phyloP scores from a whole-genome alignment of 2,888 invertebrate genomes.

The Acronicta aceris region DNA sequence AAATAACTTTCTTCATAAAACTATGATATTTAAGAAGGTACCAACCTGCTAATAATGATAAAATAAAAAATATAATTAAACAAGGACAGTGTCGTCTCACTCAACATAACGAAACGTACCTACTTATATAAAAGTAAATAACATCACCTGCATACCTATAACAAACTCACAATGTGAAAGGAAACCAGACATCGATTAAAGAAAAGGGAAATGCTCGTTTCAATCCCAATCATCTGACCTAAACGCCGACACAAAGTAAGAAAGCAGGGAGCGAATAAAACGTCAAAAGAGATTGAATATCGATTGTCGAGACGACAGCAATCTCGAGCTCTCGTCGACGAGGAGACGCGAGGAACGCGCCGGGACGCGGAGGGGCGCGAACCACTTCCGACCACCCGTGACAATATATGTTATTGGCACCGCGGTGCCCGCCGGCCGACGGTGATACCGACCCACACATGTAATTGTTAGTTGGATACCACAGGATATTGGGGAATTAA shows the following conservation, averaged over 20 bases:
- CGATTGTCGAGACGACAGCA: conserved; percentile 87
- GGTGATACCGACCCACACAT: conserved; percentile 84
- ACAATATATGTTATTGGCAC: conserved; percentile 88
- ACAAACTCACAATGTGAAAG: conserved; percentile 63
- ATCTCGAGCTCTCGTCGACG: conserved; percentile 70
- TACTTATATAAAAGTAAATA: conserved; percentile 10
- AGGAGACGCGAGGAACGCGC: conserved; percentile 55
- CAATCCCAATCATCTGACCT: conserved; percentile 79
- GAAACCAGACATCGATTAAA: conserved; percentile 70
- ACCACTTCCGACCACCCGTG: conserved; percentile 82
- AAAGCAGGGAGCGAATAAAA: conserved; percentile 84
- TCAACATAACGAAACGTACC: conserved; percentile 12
- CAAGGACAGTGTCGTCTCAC: conserved; percentile 3
- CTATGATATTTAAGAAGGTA: too few relatives aligned
- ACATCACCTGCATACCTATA: conserved; percentile 20
- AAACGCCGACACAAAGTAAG: conserved; percentile 85
- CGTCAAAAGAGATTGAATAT: conserved; percentile 89
- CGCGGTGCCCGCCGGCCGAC: conserved; percentile 76
- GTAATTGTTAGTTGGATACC: conserved; percentile 87
- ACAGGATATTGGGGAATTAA: conserved; percentile 88
- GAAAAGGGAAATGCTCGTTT: conserved; percentile 70
- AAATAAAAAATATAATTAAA: background rate
- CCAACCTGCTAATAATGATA: background rate
- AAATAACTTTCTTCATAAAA: too few relatives aligned
- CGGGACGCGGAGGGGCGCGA: conserved; percentile 56